Base-by-base conservation (phyloP, 2,797 vertebrate genomes). In the Pogoniulus pusillus region DNA sequence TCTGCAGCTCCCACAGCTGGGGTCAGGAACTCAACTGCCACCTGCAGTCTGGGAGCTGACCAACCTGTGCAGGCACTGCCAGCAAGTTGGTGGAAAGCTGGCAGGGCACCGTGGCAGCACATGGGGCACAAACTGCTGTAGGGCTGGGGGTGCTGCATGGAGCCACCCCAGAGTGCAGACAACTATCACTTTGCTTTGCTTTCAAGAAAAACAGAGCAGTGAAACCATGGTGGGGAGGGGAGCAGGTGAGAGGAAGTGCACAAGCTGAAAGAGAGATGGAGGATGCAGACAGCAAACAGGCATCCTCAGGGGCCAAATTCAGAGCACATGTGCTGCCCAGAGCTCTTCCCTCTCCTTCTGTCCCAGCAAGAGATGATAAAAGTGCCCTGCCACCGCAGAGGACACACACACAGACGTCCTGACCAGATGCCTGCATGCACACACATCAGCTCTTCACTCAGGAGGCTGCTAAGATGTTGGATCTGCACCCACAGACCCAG, bases 21-120 rank as follows among this genome's bases (percentile, higher is more conserved):
- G 15, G 12, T 30, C 51, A 45, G 47, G 41, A 82, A 39, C 39
- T 27, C 39, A 35, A 32, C 16, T 11, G 24, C 27, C 37, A 59
- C 27, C 45, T 2, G 1, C 0, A 2, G 22, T 14, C 22, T 7
- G 15, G 74, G 47, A 80, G 26, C 54, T 1, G 1, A 34, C 30
- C 59, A 57, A 55, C 17, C 54, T 32, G 54, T 15, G 13, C 72
- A 35, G 26, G 29, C 19, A 22, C 41, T 5, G 5, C 47, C 65
- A 29, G 24, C 0, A 3, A 75, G 10, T 18, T 4, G 2, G 49
- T 30, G 18, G 16, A 49, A 51, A 54, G 65, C 47, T 1, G 1
- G 66, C 64, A 76, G 54, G 34, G 43, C 47, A 82, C 13, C 0
- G 1, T 3, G 43, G 26, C 7, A 4, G 35, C 55, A 82, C 51